phyloP scores from a whole-genome alignment of 2,797 vertebrate genomes.

The Cyclura pinguis region DNA sequence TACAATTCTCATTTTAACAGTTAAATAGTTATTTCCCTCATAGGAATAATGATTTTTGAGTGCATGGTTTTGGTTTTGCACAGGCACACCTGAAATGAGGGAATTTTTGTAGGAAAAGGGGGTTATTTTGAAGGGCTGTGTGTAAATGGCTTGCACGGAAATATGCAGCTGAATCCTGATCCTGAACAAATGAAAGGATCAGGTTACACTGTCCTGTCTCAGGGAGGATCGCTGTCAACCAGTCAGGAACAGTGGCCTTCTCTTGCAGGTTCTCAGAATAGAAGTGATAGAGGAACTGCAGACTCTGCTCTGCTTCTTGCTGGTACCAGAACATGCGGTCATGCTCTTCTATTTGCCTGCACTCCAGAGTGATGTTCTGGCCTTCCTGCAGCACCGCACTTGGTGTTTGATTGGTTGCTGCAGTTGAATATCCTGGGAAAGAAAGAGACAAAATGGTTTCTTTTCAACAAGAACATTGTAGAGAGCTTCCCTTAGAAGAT shows the following conservation, averaged over 20 bases:
- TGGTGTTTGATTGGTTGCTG: constrained; percentile 37
- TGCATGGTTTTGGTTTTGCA: neutral
- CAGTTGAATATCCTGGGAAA: neutral
- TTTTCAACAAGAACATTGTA: neutral
- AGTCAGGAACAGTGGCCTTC: neutral
- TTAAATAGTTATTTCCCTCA: neutral
- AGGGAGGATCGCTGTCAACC: constrained; percentile 36
- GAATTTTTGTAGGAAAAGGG: constrained; percentile 19
- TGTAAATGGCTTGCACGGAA: constrained; percentile 49
- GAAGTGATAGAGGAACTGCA: constrained; percentile 7
- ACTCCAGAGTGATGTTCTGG: constrained; percentile 21
- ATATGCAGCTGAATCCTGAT: constrained; percentile 26
- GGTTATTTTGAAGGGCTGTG: neutral
- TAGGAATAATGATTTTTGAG: too few species aligned
- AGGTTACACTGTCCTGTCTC: neutral
- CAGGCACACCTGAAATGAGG: neutral
- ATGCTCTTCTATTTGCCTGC: constrained; percentile 33
- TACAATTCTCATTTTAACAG: neutral
- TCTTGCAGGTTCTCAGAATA: neutral
- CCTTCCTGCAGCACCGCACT: constrained; percentile 15
- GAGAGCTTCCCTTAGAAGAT: too few species aligned
- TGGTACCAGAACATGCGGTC: neutral
- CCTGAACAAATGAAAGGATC: neutral
- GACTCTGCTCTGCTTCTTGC: neutral
- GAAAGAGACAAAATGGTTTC: neutral